Evolutionary conservation across 2,888 invertebrate genomes (phyloP).

Genomic region (Shargacucullia verbasci): DNA sequence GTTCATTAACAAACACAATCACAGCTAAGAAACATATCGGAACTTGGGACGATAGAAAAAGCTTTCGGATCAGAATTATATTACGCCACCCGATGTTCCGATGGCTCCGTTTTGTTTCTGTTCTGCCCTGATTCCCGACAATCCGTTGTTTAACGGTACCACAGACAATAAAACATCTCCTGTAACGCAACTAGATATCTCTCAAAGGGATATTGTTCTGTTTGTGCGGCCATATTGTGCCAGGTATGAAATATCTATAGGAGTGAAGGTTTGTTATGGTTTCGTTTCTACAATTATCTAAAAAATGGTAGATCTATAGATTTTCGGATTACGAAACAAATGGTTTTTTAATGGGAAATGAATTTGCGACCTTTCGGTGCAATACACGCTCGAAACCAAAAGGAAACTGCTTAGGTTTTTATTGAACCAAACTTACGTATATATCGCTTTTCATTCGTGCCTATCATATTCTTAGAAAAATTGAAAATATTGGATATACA

Average conservation of each 20-base stretch:
- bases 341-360: no score
- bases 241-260: slow-evolving; percentile 28
- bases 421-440: no score
- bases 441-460: no score
- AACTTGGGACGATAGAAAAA: slow-evolving; percentile 39
- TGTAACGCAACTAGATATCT: slow-evolving; percentile 62
- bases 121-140: slow-evolving; percentile 79
- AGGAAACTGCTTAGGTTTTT: no score
- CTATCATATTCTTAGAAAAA: background rate
- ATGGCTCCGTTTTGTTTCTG: slow-evolving; percentile 72
- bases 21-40: slow-evolving; percentile 39
- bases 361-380: no score
- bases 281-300: background rate
- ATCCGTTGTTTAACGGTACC: slow-evolving; percentile 71
- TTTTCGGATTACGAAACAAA: no score
- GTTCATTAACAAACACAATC: slow-evolving; percentile 33
- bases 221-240: slow-evolving; percentile 25
- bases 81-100: slow-evolving; percentile 56
- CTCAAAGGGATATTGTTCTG: slow-evolving; percentile 58
- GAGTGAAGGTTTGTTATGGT: slow-evolving; percentile 9
- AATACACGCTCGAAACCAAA: no score
- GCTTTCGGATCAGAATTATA: slow-evolving; percentile 57
- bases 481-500: background rate
- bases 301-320: no score
- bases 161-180: slow-evolving; percentile 71